phyloP scores from a whole-genome alignment of 2,888 invertebrate genomes.

The Chaitophorus viminalis region DNA sequence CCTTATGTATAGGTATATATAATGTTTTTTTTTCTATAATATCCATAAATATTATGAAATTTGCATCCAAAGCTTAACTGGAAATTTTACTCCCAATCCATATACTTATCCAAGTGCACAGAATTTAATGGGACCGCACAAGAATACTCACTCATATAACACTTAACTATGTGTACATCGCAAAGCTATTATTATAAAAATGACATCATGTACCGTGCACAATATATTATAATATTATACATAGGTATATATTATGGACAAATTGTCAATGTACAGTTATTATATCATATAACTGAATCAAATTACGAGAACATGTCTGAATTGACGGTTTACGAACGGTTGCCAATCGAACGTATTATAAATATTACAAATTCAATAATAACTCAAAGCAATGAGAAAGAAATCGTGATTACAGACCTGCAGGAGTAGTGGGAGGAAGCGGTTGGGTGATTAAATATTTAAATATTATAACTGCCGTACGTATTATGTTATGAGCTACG shows the following conservation, averaged over 20 bases:
- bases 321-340: too few species aligned
- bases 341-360: too few species aligned
- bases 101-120: constrained; percentile 1
- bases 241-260: too few species aligned
- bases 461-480: neutral
- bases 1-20: neutral
- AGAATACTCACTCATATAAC: neutral
- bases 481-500: neutral
- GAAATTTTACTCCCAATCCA: constrained; percentile 27
- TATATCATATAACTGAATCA: neutral
- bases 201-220: neutral
- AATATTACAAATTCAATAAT: too few species aligned
- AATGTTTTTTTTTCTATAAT: constrained; percentile 2
- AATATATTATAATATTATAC: too few species aligned
- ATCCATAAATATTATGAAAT: constrained; percentile 29
- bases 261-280: too few species aligned
- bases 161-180: neutral
- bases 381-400: too few species aligned
- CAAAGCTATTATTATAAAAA: constrained; percentile 31
- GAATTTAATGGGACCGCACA: neutral
- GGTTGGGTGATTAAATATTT: neutral
- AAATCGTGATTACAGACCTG: too few species aligned
- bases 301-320: neutral
- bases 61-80: neutral
- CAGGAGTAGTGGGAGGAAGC: too few species aligned